phyloP scores from a whole-genome alignment of 2,888 invertebrate species.

The Alitta virens region DNA sequence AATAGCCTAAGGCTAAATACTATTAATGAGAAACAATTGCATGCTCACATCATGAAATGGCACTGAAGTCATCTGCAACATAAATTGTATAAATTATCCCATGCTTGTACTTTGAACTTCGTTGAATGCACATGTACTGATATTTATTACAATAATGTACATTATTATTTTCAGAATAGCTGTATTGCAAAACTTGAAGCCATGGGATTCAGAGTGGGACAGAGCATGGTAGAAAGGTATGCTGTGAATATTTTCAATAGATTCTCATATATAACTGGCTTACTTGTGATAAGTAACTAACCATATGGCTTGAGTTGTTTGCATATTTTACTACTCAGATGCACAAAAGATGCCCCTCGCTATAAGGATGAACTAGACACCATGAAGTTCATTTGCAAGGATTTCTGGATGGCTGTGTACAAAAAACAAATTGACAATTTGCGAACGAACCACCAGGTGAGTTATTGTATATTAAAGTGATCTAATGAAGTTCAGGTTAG shows the following conservation, averaged over 20 bases:
- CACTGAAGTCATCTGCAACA: no score
- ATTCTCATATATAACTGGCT: neutral
- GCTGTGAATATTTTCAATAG: slow-evolving; percentile 4
- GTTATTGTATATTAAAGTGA: neutral
- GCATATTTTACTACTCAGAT: slow-evolving; percentile 54
- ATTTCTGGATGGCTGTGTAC: slow-evolving; percentile 96
- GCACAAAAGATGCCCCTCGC: slow-evolving; percentile 87
- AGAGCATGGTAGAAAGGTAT: slow-evolving; percentile 62
- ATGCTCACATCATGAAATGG: no score
- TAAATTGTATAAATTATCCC: no score
- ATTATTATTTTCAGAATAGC: slow-evolving; percentile 50
- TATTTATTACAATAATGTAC: neutral
- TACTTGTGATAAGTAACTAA: neutral
- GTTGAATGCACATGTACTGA: no score
- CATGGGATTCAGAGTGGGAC: slow-evolving; percentile 63
- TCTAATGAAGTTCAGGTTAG: neutral
- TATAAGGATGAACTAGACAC: slow-evolving; percentile 97
- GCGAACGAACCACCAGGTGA: slow-evolving; percentile 81
- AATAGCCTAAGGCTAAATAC: no score
- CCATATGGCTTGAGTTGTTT: no score
- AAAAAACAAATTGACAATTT: slow-evolving; percentile 98
- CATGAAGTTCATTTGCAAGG: slow-evolving; percentile 98
- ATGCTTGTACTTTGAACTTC: no score
- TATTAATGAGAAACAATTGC: no score
- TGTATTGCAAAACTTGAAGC: slow-evolving; percentile 59